Conservation (phyloP, 1,140 invertebrate genomes). For the Neuroterus valhalla region DNA sequence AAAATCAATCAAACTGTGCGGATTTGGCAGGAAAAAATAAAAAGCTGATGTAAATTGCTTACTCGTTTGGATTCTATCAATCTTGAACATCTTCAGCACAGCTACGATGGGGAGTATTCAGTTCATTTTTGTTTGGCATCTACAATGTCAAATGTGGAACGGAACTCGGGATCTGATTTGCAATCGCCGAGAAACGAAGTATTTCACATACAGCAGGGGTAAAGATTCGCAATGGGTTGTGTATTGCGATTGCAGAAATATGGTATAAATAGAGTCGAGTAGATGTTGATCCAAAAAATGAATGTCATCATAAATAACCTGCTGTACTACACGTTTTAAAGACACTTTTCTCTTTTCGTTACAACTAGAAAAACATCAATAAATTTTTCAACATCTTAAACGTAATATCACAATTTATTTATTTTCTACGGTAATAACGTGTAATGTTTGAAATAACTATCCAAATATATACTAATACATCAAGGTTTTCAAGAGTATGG, state of each 20-base stretch:
- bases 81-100: too few relatives aligned
- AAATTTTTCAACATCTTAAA: background rate
- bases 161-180: too few relatives aligned
- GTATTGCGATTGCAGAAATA: background rate
- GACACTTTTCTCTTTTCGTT: background rate
- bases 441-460: background rate
- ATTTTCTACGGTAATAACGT: background rate
- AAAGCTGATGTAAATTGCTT: too few relatives aligned
- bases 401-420: conserved; percentile 2
- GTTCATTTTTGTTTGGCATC: too few relatives aligned
- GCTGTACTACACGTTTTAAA: background rate
- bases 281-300: background rate
- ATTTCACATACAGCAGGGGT: background rate
- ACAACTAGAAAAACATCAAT: too few relatives aligned
- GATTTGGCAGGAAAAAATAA: too few relatives aligned
- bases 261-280: too few relatives aligned
- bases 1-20: background rate
- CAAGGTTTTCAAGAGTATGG: background rate
- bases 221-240: background rate
- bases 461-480: background rate
- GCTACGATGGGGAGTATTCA: too few relatives aligned
- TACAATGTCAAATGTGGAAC: too few relatives aligned
- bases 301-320: background rate
- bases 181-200: background rate
- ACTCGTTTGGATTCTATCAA: too few relatives aligned